These are phyloP conservation scores for Ennomos erosarius DNA, from an alignment of 2,888 invertebrate genomes.

Conservation along the genomic window DNA sequence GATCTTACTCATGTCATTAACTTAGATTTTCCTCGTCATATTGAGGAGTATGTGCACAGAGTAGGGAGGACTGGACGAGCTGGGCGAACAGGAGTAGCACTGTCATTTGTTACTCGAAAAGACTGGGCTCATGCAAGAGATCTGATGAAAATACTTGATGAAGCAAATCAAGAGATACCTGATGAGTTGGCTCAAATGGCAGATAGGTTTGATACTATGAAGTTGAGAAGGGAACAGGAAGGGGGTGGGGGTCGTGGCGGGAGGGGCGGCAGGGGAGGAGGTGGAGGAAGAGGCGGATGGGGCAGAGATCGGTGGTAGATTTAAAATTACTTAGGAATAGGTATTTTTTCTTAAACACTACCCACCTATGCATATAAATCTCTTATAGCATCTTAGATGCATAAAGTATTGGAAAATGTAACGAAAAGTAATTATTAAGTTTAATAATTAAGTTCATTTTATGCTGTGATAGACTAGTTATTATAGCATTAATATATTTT, in stretches of 20 bases:
- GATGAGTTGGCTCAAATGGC: slow-evolving; percentile 91
- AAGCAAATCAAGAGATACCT: slow-evolving; percentile 94
- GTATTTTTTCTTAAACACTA: slow-evolving; percentile 1
- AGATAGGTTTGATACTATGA: slow-evolving; percentile 88
- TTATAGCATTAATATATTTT: slow-evolving; percentile 22
- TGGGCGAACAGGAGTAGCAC: slow-evolving; percentile 92
- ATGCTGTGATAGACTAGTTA: slow-evolving; percentile 26
- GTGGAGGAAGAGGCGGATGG: slow-evolving; percentile 50
- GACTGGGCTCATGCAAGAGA: slow-evolving; percentile 94
- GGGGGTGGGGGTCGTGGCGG: slow-evolving; percentile 71
- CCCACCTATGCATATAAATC: slow-evolving; percentile 18
- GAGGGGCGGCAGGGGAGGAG: slow-evolving; percentile 52
- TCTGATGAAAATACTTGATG: slow-evolving; percentile 93
- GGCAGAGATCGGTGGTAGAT: slow-evolving; percentile 61
- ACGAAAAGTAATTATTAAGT: not conserved
- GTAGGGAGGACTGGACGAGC: slow-evolving; percentile 98
- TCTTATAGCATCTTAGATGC: slow-evolving; percentile 21
- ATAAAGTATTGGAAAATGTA: slow-evolving; percentile 3
- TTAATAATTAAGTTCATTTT: slow-evolving; percentile 11
- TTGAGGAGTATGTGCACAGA: slow-evolving; percentile 98
- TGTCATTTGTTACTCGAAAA: slow-evolving; percentile 91
- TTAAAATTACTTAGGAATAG: slow-evolving; percentile 2
- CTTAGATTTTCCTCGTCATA: slow-evolving; percentile 96
- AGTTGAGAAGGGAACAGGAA: slow-evolving; percentile 85
- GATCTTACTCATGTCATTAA: slow-evolving; percentile 96